Percentiles rank a stretch among this genome's conserved stretches.
Evolutionary conservation across 2,113 vertebrate genomes (phyloP).

Genomic region (Pseudonaja textilis): DNA sequence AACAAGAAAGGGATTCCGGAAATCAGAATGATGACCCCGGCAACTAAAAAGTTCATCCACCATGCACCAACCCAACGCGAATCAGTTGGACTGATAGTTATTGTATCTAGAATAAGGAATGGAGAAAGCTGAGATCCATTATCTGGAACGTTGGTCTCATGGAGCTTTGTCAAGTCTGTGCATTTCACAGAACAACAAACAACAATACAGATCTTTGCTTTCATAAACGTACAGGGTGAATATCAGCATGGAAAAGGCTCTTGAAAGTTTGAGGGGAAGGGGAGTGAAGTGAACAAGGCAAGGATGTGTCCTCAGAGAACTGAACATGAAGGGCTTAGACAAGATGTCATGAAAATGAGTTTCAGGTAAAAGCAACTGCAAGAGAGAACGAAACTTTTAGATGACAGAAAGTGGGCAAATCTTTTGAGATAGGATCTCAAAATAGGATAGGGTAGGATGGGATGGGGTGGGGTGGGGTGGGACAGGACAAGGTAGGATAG

Average conservation of each 20-base stretch:
- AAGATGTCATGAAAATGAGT: neutral
- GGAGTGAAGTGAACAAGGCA: neutral
- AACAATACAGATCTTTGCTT: neutral
- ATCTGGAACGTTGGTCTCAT: neutral
- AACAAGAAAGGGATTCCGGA: slow-evolving; percentile 89
- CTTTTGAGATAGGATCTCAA: no score
- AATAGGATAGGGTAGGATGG: no score
- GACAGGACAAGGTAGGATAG: no score
- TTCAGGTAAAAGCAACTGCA: neutral
- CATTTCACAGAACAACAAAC: neutral
- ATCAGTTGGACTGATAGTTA: slow-evolving; percentile 85
- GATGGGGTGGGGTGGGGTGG: no score
- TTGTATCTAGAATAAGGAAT: slow-evolving; percentile 70
- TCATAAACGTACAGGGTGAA: neutral
- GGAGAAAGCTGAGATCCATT: neutral
- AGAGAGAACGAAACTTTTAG: neutral
- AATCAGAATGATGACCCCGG: slow-evolving; percentile 67
- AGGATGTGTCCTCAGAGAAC: neutral
- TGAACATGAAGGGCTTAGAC: neutral
- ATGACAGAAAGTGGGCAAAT: neutral
- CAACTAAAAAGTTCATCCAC: slow-evolving; percentile 87
- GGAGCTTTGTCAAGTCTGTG: neutral
- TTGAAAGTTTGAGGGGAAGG: neutral
- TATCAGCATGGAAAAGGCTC: neutral
- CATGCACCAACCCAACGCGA: slow-evolving; percentile 94